These are phyloP conservation scores for Epizoanthus scotinus DNA, from an alignment of 92 coral and sea anemone species.

Conservation along the genomic window DNA sequence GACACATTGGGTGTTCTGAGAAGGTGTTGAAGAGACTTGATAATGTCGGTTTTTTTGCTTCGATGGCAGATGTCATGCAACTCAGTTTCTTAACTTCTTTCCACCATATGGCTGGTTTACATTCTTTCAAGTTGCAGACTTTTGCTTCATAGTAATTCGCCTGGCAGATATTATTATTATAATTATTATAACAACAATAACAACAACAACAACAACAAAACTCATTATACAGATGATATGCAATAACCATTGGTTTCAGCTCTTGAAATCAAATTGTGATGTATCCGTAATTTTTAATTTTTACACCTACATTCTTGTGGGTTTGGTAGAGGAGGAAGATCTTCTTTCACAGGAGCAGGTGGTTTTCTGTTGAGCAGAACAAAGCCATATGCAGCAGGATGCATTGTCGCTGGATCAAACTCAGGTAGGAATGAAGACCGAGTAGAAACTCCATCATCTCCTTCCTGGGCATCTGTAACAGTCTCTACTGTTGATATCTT, in stretches of 20 bases:
- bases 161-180: too few species aligned
- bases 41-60: neutral
- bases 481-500: slow-evolving; percentile 65
- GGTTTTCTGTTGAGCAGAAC: slow-evolving; percentile 89
- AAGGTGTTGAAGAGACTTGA: neutral
- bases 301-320: slow-evolving; percentile 78
- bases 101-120: neutral
- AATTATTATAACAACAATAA: too few species aligned
- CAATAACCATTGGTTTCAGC: too few species aligned
- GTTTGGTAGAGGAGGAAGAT: slow-evolving; percentile 64
- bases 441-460: slow-evolving; percentile 64
- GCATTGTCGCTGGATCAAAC: slow-evolving; percentile 82
- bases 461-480: slow-evolving; percentile 55
- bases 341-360: slow-evolving; percentile 59
- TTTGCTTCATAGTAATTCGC: too few species aligned
- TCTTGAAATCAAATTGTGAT: too few species aligned
- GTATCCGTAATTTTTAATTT: neutral
- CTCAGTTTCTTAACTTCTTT: neutral
- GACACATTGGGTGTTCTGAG: neutral
- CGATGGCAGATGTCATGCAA: neutral
- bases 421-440: slow-evolving; percentile 74
- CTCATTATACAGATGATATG: too few species aligned
- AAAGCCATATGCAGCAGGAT: slow-evolving; percentile 90
- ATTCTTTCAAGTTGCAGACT: too few species aligned
- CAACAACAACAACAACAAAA: too few species aligned